Evolutionary conservation across 2,113 vertebrate genomes (phyloP).

Genomic region (Serranochromis macrocephalus): DNA sequence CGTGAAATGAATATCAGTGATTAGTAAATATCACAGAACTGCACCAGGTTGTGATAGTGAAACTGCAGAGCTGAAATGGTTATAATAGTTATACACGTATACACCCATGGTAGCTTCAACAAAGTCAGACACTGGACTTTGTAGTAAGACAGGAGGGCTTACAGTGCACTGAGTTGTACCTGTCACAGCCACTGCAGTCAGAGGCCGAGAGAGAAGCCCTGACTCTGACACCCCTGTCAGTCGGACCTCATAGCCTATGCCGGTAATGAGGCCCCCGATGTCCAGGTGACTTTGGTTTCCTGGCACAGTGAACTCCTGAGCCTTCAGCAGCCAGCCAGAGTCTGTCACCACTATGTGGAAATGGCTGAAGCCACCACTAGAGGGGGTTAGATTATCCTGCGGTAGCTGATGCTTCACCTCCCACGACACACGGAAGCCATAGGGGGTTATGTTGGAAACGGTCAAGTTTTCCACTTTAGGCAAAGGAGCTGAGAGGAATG

Average conservation of each 20-base stretch:
- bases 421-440: slow-evolving; percentile 73
- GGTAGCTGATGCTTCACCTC: slow-evolving; percentile 31
- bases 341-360: slow-evolving; percentile 90
- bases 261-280: slow-evolving; percentile 74
- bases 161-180: slow-evolving; percentile 70
- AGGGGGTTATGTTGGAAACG: slow-evolving; percentile 85
- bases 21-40: not conserved
- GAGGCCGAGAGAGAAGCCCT: slow-evolving; percentile 84
- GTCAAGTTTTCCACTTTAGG: slow-evolving; percentile 93
- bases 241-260: slow-evolving; percentile 77
- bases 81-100: not conserved
- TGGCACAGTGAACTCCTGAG: slow-evolving; percentile 74
- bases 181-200: slow-evolving; percentile 88
- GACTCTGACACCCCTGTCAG: slow-evolving; percentile 83
- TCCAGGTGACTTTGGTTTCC: slow-evolving; percentile 70
- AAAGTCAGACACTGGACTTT: not conserved
- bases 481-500: slow-evolving; percentile 77
- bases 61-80: slow-evolving; percentile 2
- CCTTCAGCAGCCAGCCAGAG: slow-evolving; percentile 92
- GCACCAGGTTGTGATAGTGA: slow-evolving; percentile 25
- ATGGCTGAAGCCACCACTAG: slow-evolving; percentile 75
- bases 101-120: not conserved
- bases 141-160: not conserved
- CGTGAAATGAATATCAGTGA: not conserved
- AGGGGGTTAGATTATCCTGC: slow-evolving; percentile 38